Evolutionary conservation across 2,888 invertebrate species (phyloP).

Genomic region (Lacanobia oleracea): DNA sequence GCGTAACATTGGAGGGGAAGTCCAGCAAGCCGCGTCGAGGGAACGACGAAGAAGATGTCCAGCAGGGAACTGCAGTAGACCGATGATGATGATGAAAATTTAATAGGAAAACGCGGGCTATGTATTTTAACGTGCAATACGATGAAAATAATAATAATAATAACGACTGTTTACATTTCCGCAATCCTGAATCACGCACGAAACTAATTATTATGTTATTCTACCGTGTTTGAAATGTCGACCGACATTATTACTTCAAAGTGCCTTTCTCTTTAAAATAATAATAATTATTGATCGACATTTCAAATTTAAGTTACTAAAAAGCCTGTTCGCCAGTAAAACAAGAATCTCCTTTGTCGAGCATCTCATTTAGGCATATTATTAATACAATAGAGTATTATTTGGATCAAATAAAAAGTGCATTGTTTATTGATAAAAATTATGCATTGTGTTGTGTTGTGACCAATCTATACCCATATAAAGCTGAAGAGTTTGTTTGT

Average conservation of each 20-base stretch:
- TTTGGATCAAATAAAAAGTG: not conserved
- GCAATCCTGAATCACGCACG: not conserved
- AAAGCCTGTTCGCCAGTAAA: too few species aligned
- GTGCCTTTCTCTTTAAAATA: too few species aligned
- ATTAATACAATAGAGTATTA: conserved; percentile 19
- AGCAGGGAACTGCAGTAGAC: not conserved
- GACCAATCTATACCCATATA: not conserved
- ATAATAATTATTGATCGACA: too few species aligned
- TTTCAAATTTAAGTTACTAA: too few species aligned
- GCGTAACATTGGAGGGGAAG: too few species aligned
- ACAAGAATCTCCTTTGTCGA: too few species aligned
- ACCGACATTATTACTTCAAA: too few species aligned
- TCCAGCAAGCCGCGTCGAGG: too few species aligned
- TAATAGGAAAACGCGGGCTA: not conserved
- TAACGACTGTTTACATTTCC: not conserved
- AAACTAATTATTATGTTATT: not conserved
- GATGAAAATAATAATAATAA: not conserved
- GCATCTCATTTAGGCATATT: not conserved
- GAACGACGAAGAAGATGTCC: not conserved
- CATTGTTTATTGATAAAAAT: conserved; percentile 40
- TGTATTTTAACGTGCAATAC: not conserved
- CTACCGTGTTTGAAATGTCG: not conserved
- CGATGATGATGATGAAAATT: not conserved
- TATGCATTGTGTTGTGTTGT: conserved; percentile 3
- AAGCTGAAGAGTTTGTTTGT: too few species aligned